Evolutionary conservation across 2,888 invertebrate species (phyloP), one percentile per base, ranked within the genome.

Genomic region (Elaeidobius kamerunicus): DNA sequence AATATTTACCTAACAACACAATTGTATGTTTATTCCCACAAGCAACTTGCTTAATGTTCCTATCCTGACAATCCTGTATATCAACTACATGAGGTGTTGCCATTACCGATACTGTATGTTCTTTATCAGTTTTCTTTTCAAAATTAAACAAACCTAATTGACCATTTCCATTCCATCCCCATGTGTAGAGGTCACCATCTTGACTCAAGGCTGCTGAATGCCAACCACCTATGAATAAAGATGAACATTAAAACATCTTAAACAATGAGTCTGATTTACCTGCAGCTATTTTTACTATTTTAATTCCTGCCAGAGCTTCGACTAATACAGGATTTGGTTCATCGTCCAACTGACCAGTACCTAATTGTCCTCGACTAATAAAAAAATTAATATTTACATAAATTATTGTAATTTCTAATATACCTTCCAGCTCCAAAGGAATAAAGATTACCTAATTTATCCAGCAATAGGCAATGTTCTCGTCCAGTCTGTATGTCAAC

Each of bases 141-240:
- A 75, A 74, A 5, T 69, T 65, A 23, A 72, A 69, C 20, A 87
- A 70, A 5, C 94, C 94, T 12, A 95, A 73, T 71, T 95, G 92
- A 0, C 94, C 93, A 64, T 81, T 82, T 56, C 86, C 84, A 73
- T 95, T 95, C 86, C 89, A 92, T 5, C 95, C 95, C 94, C 95
- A 95, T 2, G 81, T 78, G 68, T 93, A 95, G 0, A 93, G 66
- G 69, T 93, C 93, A 11, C 91, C 92, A 70, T 78, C 80, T 64
- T 81, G 78, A 60, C 89, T 90, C 5, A 92, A 69, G 7, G 86
- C 91, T 43, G 85, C 79, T 46, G 85, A 86, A 70, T 94, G 93
- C 93, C 93, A 95, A 7, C 91, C 91, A 5, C 90, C 91, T 54
- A 4, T 18, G 40, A 40, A 12, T 16, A 36, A 17, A 17, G n/a